Evolutionary conservation across 2,797 vertebrate species (phyloP).

Genomic region (Salarias fasciatus): DNA sequence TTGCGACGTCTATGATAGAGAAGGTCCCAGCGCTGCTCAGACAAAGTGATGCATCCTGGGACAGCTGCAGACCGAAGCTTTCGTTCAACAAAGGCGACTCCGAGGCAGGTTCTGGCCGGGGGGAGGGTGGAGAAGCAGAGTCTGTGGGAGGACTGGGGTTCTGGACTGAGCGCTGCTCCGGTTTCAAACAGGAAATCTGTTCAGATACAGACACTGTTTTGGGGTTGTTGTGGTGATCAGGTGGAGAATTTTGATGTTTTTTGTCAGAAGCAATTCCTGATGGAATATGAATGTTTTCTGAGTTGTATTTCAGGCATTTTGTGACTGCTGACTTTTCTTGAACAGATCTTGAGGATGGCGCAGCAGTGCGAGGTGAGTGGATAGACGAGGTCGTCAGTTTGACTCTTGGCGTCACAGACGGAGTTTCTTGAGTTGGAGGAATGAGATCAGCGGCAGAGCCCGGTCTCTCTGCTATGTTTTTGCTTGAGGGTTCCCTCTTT

Average conservation of each 20-base stretch:
- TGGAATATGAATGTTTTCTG: not conserved
- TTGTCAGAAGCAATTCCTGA: not conserved
- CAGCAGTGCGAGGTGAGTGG: conserved; percentile 58
- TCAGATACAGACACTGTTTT: conserved; percentile 12
- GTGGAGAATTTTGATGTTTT: conserved; percentile 10
- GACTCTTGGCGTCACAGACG: conserved; percentile 77
- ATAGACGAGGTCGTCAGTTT: conserved; percentile 77
- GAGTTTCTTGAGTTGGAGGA: conserved; percentile 84
- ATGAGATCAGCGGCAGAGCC: conserved; percentile 75
- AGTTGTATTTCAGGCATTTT: conserved; percentile 19
- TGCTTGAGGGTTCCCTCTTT: not conserved
- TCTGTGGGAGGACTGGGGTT: not conserved
- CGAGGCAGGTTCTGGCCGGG: conserved; percentile 8
- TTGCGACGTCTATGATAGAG: conserved; percentile 93
- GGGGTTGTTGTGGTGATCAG: conserved; percentile 8
- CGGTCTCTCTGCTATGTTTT: conserved; percentile 55
- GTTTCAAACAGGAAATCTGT: not conserved
- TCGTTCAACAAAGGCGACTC: conserved; percentile 66
- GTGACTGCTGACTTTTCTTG: conserved; percentile 11
- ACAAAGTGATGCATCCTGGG: conserved; percentile 79
- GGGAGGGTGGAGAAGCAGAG: conserved; percentile 3
- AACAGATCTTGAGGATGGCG: conserved; percentile 33
- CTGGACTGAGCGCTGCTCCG: not conserved
- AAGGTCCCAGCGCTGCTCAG: conserved; percentile 84
- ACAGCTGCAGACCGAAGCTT: conserved; percentile 85